A percentile compares a stretch with the other conserved stretches of the same genome.
Evolutionary conservation across 2,888 invertebrate genomes (phyloP).

Genomic region (Amblyjoppa fuscipennis): DNA sequence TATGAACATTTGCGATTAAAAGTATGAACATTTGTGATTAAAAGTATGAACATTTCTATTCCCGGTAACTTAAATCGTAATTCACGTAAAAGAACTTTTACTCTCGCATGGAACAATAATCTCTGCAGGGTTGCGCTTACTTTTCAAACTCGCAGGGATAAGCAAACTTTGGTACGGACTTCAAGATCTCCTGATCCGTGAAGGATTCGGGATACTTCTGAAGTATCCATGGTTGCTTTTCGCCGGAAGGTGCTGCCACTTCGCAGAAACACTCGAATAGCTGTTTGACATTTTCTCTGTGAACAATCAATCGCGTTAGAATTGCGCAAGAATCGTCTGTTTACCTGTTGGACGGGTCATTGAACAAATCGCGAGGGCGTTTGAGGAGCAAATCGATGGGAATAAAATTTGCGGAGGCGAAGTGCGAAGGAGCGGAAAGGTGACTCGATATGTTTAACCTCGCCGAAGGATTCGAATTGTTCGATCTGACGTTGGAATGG

Average conservation of each 20-base stretch:
- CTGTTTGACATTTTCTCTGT: slow-evolving; percentile 92
- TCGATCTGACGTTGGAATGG: background rate
- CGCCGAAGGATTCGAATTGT: background rate
- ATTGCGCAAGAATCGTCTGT: background rate
- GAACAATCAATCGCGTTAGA: slow-evolving; percentile 50
- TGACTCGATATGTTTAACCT: background rate
- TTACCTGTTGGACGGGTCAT: background rate
- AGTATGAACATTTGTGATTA: background rate
- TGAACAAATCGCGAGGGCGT: background rate
- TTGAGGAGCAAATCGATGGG: background rate
- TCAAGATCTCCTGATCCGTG: slow-evolving; percentile 93
- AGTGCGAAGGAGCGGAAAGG: background rate
- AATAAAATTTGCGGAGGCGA: background rate
- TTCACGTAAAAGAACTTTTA: background rate
- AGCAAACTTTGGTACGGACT: slow-evolving; percentile 95
- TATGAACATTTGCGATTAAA: too few relatives aligned
- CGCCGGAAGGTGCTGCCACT: slow-evolving; percentile 89
- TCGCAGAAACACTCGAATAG: slow-evolving; percentile 94
- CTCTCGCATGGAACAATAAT: too few relatives aligned
- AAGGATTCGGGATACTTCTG: slow-evolving; percentile 95
- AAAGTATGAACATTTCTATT: background rate
- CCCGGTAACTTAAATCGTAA: background rate
- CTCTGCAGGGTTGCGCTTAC: slow-evolving; percentile 86
- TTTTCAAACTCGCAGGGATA: slow-evolving; percentile 94
- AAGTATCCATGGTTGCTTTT: slow-evolving; percentile 90